Evolutionary conservation across 2,797 vertebrate genomes (phyloP).

Genomic region (Brachyrhaphis roseni): DNA sequence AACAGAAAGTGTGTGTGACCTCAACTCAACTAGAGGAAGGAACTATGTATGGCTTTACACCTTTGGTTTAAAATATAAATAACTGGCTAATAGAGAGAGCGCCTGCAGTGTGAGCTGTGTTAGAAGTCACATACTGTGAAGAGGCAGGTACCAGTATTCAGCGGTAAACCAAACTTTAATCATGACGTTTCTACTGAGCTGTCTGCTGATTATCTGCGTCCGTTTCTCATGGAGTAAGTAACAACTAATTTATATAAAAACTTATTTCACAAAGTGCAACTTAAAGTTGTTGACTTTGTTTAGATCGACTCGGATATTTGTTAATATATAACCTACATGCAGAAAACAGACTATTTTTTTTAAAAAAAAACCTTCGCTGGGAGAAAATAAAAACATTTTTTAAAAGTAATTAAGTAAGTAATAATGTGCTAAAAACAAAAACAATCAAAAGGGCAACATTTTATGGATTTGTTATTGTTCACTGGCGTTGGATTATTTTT

Average conservation of each 20-base stretch:
- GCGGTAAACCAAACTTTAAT: constrained; percentile 3
- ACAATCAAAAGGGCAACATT: not conserved
- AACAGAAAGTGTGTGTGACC: not conserved
- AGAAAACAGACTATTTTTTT: not conserved
- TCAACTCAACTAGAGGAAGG: not conserved
- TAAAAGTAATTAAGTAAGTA: too few relatives aligned
- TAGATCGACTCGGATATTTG: not conserved
- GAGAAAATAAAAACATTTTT: not conserved
- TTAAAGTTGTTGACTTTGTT: not conserved
- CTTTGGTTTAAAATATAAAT: not conserved
- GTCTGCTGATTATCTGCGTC: constrained; percentile 35
- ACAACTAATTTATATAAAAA: not conserved
- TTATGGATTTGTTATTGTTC: not conserved
- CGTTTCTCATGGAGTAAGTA: constrained; percentile 61
- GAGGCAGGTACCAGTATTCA: not conserved
- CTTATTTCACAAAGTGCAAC: not conserved
- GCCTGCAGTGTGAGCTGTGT: not conserved
- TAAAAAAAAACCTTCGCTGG: not conserved
- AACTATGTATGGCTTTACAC: not conserved
- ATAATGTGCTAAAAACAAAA: not conserved
- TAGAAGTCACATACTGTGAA: not conserved
- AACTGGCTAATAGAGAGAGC: not conserved
- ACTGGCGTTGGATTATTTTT: not conserved
- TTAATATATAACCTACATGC: not conserved
- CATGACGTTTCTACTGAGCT: constrained; percentile 56